Evolutionary conservation across 1,140 invertebrate genomes (phyloP), one percentile per base, ranked within the genome.

Genomic region (Cardiocondyla obscurior): DNA sequence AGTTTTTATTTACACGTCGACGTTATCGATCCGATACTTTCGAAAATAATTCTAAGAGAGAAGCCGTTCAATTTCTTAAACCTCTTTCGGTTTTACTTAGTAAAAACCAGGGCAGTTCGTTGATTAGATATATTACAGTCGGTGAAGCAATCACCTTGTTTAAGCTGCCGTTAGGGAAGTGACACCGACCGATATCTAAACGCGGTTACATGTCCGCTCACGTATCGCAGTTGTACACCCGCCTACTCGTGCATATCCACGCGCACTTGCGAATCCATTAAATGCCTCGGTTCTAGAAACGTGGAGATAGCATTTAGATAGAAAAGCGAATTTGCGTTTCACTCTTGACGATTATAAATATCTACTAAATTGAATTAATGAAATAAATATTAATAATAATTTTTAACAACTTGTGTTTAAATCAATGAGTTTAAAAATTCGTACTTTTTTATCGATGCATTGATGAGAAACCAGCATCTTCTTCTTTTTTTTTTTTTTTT

Each of bases 101-200:
- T 14, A 57, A 72, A n/a, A 72, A 42, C 5, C 16, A 8, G 30
- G 2, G 3, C 14, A 28, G 8, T 72, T 55, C 49, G 12, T 25
- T 25, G 14, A 33, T 3, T 8, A 6, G 3, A 14, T 55, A n/a
- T 25, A 62, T 62, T 6, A 46, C 4, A 60, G 39, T 25, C n/a
- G 44, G 55, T 86, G 83, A 86, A 60, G 57, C 84, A 82, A 86
- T 67, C 77, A 55, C 64, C 79, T 85, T 86, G 79, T 85, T 82
- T 65, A 30, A 22, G 70, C 79, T 86, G 51, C 84, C 64, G 64
- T 82, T 86, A 82, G 42, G 28, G 72, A 76, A 42, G 64, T 39
- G 51, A 79, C 51, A 69, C 4, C 76, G 62, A 51, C 25, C 62
- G 85, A 69, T 84, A 72, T 77, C 69, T 70, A 82, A 76, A 19